Percentiles rank a stretch among this genome's conserved stretches.
Evolutionary conservation across 1,140 invertebrate species (phyloP).

Genomic region (Agraylea sexmaculata): DNA sequence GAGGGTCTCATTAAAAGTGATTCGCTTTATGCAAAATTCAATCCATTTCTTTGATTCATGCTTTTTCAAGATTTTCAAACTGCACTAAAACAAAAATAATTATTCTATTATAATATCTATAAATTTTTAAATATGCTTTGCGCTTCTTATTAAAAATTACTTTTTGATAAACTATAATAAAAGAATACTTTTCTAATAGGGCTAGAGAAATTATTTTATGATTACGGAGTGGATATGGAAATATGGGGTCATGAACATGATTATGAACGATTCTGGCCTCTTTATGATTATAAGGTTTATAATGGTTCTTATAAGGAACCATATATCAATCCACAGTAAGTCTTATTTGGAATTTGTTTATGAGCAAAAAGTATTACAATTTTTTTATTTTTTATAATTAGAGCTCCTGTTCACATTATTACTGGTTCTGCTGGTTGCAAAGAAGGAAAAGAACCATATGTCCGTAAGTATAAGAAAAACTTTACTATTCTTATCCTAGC

Average conservation of each 20-base stretch:
- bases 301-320: constrained; percentile 65
- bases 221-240: constrained; percentile 81
- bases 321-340: constrained; percentile 61
- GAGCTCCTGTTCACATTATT: constrained; percentile 84
- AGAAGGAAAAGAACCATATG: constrained; percentile 44
- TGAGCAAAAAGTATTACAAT: no score
- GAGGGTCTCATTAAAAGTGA: no score
- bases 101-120: no score
- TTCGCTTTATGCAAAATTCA: no score
- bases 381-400: no score
- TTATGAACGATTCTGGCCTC: constrained; percentile 86
- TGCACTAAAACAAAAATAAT: no score
- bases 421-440: constrained; percentile 84
- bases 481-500: no score
- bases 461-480: constrained; percentile 25
- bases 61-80: no score
- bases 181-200: constrained; percentile 39
- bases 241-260: constrained; percentile 94
- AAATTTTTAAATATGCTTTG: no score
- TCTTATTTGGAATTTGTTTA: no score
- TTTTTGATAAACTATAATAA: constrained; percentile 11
- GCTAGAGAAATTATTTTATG: constrained; percentile 74
- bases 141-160: no score
- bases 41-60: no score
- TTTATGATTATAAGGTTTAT: constrained; percentile 74